phyloP scores from a whole-genome alignment of 2,797 vertebrate genomes.

The Pelobates cultripes region DNA sequence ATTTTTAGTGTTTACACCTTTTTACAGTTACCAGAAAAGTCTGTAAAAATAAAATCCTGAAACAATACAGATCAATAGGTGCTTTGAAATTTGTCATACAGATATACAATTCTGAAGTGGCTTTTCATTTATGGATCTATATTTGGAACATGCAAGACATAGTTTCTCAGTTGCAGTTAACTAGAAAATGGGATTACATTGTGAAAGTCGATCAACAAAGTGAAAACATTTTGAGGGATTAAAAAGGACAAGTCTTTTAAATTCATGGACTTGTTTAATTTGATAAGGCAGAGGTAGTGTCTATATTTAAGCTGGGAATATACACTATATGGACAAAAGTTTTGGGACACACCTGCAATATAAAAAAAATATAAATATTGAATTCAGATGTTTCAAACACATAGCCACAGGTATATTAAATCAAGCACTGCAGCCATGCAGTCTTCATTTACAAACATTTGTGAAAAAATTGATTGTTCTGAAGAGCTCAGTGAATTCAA shows the following conservation, averaged over 20 bases:
- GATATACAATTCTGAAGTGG: not conserved
- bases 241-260: not conserved
- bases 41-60: not conserved
- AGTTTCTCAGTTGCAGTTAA: not conserved
- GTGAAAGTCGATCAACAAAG: conserved; percentile 9
- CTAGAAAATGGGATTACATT: conserved; percentile 13
- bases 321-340: too few relatives aligned
- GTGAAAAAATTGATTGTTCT: too few relatives aligned
- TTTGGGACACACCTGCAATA: too few relatives aligned
- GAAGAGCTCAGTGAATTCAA: too few relatives aligned
- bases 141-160: not conserved
- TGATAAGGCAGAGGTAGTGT: not conserved
- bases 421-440: too few relatives aligned
- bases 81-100: not conserved
- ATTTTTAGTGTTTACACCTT: not conserved
- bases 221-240: not conserved
- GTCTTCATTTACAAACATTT: too few relatives aligned
- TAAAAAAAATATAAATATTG: too few relatives aligned
- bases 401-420: too few relatives aligned
- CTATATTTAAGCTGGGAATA: too few relatives aligned
- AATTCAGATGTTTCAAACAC: too few relatives aligned
- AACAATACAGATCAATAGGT: not conserved
- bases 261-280: not conserved
- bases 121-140: not conserved
- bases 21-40: not conserved